Evolutionary conservation across 2,113 vertebrate species (phyloP), one percentile per base, ranked within the genome.

Genomic region (Melanocharis versteri): DNA sequence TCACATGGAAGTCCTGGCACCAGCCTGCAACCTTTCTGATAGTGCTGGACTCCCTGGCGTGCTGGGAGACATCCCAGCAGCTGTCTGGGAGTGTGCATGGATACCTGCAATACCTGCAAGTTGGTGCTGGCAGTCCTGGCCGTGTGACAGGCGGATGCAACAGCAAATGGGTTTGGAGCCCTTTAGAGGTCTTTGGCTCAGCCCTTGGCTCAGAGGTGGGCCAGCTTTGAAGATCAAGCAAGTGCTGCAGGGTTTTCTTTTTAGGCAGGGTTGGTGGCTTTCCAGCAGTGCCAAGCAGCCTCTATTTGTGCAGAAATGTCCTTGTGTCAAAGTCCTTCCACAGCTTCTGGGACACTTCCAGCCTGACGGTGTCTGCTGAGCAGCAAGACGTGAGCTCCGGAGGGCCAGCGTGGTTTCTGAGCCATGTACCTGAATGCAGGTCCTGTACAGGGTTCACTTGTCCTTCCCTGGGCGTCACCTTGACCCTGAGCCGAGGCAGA

Each of bases 141-240:
- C 3, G 2, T 2, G 0, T 39, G 51, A 42, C 33, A 24, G 69
- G 47, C 4, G 1, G n/a, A n/a, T 2, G 4, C 1, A 2, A n/a
- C 31, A 21, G 65, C 60, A 35, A 17, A 31, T 5, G 17, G 13
- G 5, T 37, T 61, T 0, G 1, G 62, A 51, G 72, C 6, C 15
- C 27, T 68, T 18, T 1, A 0, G 44, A 68, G 48, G 33, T 54
- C 48, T 50, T 22, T 68, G 72, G 30, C 23, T 57, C 33, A 26
- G 9, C 37, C 23, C 6, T 61, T 47, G 47, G 11, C 62, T 82
- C 45, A 21, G 31, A 62, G 44, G 45, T 27, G 23, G 27, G 37
- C 39, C n/a, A 17, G 9, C 66, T 92, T 53, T 53, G 87, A 69
- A 39, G 62, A 33, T 57, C 30, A 51, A 2, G 33, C 19, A 7